phyloP scores from a whole-genome alignment of 2,888 invertebrate genomes.

The Dione vanillae region DNA sequence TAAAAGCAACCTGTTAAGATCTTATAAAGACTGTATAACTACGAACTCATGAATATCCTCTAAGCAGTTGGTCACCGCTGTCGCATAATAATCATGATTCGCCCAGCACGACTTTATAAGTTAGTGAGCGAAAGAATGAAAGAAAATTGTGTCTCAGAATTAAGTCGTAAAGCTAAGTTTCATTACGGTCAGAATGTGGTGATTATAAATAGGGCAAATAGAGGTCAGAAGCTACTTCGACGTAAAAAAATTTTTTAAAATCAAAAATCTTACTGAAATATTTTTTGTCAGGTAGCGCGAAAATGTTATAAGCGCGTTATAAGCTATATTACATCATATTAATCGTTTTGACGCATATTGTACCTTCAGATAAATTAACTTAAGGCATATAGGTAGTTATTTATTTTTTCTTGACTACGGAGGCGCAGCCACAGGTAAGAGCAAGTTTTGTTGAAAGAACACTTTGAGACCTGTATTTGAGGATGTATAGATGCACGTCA shows the following conservation, averaged over 20 bases:
- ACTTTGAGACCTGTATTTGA: slow-evolving; percentile 29
- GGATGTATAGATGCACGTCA: slow-evolving; percentile 54
- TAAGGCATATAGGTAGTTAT: too few species aligned
- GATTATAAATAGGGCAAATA: slow-evolving; percentile 35
- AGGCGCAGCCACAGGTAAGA: too few species aligned
- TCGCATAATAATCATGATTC: slow-evolving; percentile 71
- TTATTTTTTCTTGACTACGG: too few species aligned
- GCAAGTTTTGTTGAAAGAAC: slow-evolving; percentile 24
- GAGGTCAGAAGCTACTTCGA: not conserved
- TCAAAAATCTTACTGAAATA: too few species aligned
- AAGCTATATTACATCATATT: too few species aligned
- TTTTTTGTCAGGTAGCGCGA: too few species aligned
- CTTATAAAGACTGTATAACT: slow-evolving; percentile 49
- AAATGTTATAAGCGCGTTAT: too few species aligned
- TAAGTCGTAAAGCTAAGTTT: slow-evolving; percentile 58
- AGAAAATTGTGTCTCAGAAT: slow-evolving; percentile 67
- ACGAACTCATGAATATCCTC: slow-evolving; percentile 63
- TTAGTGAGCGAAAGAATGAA: slow-evolving; percentile 71
- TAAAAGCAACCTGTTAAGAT: slow-evolving; percentile 49
- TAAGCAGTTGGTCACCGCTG: slow-evolving; percentile 57
- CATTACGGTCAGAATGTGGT: slow-evolving; percentile 41
- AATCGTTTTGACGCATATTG: too few species aligned
- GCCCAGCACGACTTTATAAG: slow-evolving; percentile 73
- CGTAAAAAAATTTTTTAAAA: too few species aligned
- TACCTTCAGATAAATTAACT: too few species aligned